Conservation (phyloP, 2,113 vertebrate species). For the Gopherus flavomarginatus region DNA sequence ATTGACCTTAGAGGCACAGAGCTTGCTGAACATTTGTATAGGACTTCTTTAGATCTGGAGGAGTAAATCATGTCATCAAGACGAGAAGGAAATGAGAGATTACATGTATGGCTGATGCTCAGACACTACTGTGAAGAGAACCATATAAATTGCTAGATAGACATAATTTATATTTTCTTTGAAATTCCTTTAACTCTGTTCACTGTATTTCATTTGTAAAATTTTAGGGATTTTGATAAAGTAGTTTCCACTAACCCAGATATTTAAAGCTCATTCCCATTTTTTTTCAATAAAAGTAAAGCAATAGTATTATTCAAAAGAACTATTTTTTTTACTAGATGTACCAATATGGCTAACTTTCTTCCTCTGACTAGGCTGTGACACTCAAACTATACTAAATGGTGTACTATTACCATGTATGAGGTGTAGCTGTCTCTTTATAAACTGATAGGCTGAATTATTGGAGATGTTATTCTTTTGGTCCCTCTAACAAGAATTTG, state of each 20-base stretch:
- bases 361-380: not conserved
- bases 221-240: not conserved
- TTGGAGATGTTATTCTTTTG: not conserved
- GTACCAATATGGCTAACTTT: fast-evolving
- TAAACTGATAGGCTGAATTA: not conserved
- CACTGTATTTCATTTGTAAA: not conserved
- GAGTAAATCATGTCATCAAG: not conserved
- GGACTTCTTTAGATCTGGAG: not conserved
- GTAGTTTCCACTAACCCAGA: not conserved
- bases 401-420: not conserved
- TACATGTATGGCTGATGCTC: not conserved
- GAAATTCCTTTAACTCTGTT: not conserved
- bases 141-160: not conserved
- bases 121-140: not conserved
- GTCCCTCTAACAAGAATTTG: not conserved
- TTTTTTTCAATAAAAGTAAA: not conserved
- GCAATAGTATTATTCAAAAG: fast-evolving
- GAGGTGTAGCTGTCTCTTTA: not conserved
- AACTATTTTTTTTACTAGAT: fast-evolving
- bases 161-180: not conserved
- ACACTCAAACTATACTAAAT: not conserved
- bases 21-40: not conserved
- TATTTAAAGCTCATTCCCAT: not conserved
- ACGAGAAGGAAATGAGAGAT: not conserved
- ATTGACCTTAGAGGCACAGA: not conserved